phyloP scores from a whole-genome alignment of 1,140 invertebrate genomes.

The Schlechtendalia chinensis region DNA sequence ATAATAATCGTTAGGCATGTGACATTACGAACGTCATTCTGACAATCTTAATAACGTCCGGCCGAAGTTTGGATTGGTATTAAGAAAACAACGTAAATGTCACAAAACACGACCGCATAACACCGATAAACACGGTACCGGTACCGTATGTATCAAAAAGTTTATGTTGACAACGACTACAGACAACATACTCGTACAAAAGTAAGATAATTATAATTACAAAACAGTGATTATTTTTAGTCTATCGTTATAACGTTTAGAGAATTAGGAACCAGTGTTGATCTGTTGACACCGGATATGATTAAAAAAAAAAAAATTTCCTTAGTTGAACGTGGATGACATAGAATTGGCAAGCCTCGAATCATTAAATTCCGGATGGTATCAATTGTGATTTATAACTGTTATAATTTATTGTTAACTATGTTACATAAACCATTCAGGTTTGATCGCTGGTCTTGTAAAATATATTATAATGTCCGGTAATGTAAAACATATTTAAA shows the following conservation, averaged over 20 bases:
- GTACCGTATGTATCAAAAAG: too few relatives aligned
- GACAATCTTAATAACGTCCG: too few relatives aligned
- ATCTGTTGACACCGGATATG: conserved; percentile 66
- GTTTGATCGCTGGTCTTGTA: conserved; percentile 87
- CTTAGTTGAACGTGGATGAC: conserved; percentile 86
- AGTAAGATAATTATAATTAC: conserved; percentile 56
- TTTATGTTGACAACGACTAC: too few relatives aligned
- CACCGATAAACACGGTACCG: too few relatives aligned
- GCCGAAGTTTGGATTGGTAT: too few relatives aligned
- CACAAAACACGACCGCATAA: too few relatives aligned
- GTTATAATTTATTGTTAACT: conserved; percentile 9
- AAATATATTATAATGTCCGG: too few relatives aligned
- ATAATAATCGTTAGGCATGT: too few relatives aligned
- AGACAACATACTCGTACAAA: too few relatives aligned
- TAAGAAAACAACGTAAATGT: too few relatives aligned
- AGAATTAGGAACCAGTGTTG: conserved; percentile 76
- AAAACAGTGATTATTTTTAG: neutral
- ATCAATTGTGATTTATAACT: conserved; percentile 51
- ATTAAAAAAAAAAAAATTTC: conserved; percentile 78
- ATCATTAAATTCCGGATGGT: conserved; percentile 72
- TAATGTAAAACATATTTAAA: too few relatives aligned
- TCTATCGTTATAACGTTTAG: conserved; percentile 55
- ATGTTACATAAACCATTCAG: conserved; percentile 53
- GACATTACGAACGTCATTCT: too few relatives aligned
- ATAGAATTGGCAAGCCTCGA: conserved; percentile 71